Evolutionary conservation across 2,113 vertebrate genomes (phyloP), one percentile per base, ranked within the genome.

Genomic region (Turnix velox): DNA sequence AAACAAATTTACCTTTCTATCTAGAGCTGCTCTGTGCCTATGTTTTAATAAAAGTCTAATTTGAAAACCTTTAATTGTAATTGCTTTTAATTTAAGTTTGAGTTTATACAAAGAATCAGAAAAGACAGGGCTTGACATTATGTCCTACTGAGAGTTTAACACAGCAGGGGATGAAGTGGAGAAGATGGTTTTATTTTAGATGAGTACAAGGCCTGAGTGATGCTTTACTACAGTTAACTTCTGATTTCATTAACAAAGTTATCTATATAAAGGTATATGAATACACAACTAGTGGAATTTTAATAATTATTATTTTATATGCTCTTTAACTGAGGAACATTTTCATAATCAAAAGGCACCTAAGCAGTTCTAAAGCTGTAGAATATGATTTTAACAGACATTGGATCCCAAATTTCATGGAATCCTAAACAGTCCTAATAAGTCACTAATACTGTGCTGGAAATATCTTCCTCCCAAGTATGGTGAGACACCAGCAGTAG

Each of bases 1-100:
- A 96, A 96, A 95, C 31, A 96, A 96, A 88, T 94, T 93, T 93
- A 95, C 40, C 58, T 94, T 94, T 87, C 63, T 85, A 49, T 46
- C 35, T 51, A 78, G 91, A 94, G 69, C 20, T 92, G 67, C 84
- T 20, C 37, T 78, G 80, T 24, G 73, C 25, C 82, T 66, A 42
- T 17, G 23, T 76, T 96, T 96, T 93, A 96, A 92, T 81, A 79
- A 87, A 88, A 91, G 30, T 35, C 33, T 88, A 57, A 90, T 92
- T 6, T 80, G 80, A 92, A 93, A 94, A 61, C 3, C 58, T 95
- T 92, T 94, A 92, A 83, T 92, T 62, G 65, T 42, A 95, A 93
- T 68, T 94, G 66, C 25, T 94, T 94, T 96, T 92, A 83, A 85
- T 63, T 65, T 33, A 88, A 87, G 25, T 95, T 84, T 88, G 48